Base-by-base conservation (phyloP, 2,113 vertebrate genomes). In the Triplophysa rosa region DNA sequence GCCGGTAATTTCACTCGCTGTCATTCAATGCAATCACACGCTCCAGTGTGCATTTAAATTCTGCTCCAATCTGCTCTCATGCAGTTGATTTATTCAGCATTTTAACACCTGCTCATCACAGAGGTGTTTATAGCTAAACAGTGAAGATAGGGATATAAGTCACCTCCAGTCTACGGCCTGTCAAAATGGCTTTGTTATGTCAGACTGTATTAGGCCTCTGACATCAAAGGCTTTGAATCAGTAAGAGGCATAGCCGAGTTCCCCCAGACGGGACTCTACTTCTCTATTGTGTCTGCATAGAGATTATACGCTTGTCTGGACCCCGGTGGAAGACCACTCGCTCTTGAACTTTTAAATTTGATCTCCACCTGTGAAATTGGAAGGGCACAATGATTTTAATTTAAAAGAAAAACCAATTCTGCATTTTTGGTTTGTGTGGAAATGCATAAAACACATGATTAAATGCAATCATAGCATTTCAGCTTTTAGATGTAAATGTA, bases 201-300 rank as follows among this genome's bases (percentile, higher is more conserved):
- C 69, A 40, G 49, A 71, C 11, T 19, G 29, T 42, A 59, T 72
- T 73, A 73, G 33, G n/a, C 10, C 8, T 9, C n/a, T 40, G 33
- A 73, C 70, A 42, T 59, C 70, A 73, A 61, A 73, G 54, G 26
- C 70, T 73, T 17, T 7, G 21, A 58, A 58, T 71, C 40, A 59
- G 21, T 73, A 8, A 59, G n/a, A 61, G 14, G n/a, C 54, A 11
- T 8, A 40, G 54, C 54, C 56, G 12, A 42, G 21, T 72, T 17
- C n/a, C 13, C 10, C 13, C 54, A 73, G 70, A 73, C 23, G 54
- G n/a, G 33, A 72, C n/a, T 54, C 3, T 61, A 19, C 26, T 10
- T 17, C 3, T 56, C 26, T 37, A 37, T 54, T 54, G 10, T 1
- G 9, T 23, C 24, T 54, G 9, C 69, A 21, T 6, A 14, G 29